Percentiles rank a stretch among this genome's conserved stretches.
Conservation (phyloP, 2,888 invertebrate genomes). For the Heliconius sara region DNA sequence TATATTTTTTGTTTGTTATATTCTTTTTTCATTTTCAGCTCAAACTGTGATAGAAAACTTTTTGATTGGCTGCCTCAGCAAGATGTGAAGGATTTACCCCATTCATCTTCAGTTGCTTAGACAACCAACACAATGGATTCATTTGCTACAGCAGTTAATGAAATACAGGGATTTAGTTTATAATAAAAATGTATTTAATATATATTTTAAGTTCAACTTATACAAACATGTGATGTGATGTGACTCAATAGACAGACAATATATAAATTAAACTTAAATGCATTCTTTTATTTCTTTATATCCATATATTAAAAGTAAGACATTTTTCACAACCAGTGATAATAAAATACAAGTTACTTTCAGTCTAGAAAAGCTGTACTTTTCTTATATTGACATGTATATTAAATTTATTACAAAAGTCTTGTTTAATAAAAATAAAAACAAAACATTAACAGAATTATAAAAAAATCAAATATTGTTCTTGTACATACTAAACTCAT, state of each 20-base stretch:
- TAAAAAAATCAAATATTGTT: neutral
- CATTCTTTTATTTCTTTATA: slow-evolving; percentile 50
- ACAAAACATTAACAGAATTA: neutral
- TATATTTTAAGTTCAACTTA: slow-evolving; percentile 78
- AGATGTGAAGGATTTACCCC: slow-evolving; percentile 68
- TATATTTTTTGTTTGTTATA: neutral
- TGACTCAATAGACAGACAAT: slow-evolving; percentile 78
- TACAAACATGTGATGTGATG: slow-evolving; percentile 74
- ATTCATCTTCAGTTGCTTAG: slow-evolving; percentile 70
- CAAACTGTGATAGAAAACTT: slow-evolving; percentile 91
- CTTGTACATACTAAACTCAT: neutral
- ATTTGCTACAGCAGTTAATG: slow-evolving; percentile 76
- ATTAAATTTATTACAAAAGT: neutral
- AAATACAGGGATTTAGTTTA: slow-evolving; percentile 83
- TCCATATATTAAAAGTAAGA: slow-evolving; percentile 37
- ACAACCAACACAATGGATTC: slow-evolving; percentile 72
- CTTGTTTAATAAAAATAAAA: neutral
- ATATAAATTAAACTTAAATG: slow-evolving; percentile 57
- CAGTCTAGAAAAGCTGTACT: neutral
- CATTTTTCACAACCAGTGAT: neutral
- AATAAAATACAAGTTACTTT: neutral
- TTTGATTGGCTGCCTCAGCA: slow-evolving; percentile 84
- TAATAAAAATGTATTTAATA: slow-evolving; percentile 77
- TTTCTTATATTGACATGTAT: neutral
- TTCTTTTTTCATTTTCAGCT: slow-evolving; percentile 81